Conservation (phyloP, 2,888 invertebrate species). For the Meteorus colon region DNA sequence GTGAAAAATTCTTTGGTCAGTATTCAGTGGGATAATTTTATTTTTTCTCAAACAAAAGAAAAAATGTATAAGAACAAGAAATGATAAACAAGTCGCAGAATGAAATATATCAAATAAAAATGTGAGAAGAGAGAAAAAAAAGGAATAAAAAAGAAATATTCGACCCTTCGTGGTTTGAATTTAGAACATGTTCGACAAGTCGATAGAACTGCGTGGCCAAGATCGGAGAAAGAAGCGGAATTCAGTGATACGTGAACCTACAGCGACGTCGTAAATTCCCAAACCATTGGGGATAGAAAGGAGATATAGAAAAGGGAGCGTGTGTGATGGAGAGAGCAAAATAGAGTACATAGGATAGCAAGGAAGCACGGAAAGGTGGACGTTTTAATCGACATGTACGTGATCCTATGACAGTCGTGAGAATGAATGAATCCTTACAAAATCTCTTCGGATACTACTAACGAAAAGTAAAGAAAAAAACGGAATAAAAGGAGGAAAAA, state of each 20-base stretch:
- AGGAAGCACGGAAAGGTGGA: constrained; percentile 37
- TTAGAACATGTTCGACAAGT: constrained; percentile 31
- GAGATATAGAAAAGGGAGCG: not conserved
- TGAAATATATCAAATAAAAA: not conserved
- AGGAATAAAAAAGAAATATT: not conserved
- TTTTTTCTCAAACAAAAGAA: not conserved
- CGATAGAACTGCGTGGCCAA: constrained; percentile 15
- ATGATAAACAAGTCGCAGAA: too few relatives aligned
- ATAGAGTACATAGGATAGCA: not conserved
- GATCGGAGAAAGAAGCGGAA: constrained; percentile 4
- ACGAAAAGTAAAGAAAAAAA: not conserved
- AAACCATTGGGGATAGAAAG: not conserved
- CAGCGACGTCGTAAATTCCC: constrained; percentile 21
- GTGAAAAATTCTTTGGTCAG: too few relatives aligned
- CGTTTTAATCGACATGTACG: constrained; percentile 62
- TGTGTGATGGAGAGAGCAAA: constrained; percentile 4
- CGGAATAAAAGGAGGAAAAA: not conserved
- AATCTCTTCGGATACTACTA: constrained; percentile 21
- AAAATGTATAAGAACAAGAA: not conserved
- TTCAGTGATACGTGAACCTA: constrained; percentile 25
- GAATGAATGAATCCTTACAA: constrained; percentile 16
- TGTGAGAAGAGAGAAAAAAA: not conserved
- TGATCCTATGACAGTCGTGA: constrained; percentile 31
- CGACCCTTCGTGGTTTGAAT: constrained; percentile 29
- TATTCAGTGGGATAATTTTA: too few relatives aligned